These are phyloP conservation scores for Megaceryle maxima DNA, from an alignment of 2,113 vertebrate genomes.

Conservation along the genomic window DNA sequence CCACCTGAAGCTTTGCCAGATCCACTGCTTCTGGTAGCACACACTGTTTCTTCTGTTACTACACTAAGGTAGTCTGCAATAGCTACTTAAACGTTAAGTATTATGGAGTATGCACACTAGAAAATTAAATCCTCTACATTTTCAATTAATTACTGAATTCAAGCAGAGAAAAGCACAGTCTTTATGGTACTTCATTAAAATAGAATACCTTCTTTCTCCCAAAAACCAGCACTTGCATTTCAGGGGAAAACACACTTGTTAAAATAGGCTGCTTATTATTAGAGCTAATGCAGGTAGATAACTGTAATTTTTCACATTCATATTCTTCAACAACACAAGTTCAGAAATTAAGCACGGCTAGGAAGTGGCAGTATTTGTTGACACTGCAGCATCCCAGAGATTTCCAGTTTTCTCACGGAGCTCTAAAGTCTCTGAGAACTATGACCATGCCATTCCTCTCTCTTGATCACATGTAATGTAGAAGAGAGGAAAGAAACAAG, in stretches of 20 bases:
- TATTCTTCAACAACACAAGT: neutral
- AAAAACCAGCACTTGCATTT: neutral
- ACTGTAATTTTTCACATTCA: neutral
- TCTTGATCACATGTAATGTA: fast-evolving
- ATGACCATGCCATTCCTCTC: neutral
- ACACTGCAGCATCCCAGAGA: neutral
- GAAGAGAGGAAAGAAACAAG: neutral
- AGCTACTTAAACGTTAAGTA: neutral
- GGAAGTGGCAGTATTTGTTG: neutral
- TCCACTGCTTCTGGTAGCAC: neutral
- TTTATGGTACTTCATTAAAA: neutral
- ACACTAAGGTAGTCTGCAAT: neutral
- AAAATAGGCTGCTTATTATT: neutral
- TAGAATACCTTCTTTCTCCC: neutral
- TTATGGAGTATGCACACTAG: neutral
- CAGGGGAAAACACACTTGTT: neutral
- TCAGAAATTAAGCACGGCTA: neutral
- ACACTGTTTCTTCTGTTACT: neutral
- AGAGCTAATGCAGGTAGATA: neutral
- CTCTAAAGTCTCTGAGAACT: neutral
- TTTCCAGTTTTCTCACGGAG: neutral
- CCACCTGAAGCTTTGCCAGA: neutral
- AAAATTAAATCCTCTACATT: neutral
- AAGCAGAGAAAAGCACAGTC: neutral
- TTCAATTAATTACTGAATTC: neutral